Conservation (phyloP, 2,113 vertebrate species). For the Hipposideros armiger region DNA sequence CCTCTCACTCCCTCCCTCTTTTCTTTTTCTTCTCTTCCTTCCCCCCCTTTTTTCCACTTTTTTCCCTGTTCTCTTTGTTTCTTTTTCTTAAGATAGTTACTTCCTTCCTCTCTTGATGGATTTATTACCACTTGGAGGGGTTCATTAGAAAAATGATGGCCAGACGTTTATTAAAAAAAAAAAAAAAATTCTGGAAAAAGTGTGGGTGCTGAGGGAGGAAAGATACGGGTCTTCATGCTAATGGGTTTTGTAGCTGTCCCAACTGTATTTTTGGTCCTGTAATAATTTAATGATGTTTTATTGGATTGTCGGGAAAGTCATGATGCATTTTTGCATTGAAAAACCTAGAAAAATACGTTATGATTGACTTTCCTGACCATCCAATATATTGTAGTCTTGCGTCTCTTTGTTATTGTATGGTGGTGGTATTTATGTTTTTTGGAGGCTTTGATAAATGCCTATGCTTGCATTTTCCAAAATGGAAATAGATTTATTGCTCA, state of each 20-base stretch:
- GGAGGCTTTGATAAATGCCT: neutral
- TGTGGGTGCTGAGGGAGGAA: neutral
- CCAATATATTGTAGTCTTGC: neutral
- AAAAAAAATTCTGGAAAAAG: neutral
- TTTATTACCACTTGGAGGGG: neutral
- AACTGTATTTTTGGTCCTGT: neutral
- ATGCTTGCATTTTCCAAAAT: slow-evolving; percentile 6
- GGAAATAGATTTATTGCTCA: neutral
- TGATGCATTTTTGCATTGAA: too few relatives aligned
- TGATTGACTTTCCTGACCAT: too few relatives aligned
- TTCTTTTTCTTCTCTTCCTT: neutral
- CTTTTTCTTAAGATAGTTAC: neutral
- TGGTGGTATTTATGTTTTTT: neutral
- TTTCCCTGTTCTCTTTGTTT: neutral
- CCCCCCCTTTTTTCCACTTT: neutral
- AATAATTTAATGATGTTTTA: neutral
- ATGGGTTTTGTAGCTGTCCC: neutral
- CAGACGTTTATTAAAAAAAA: neutral
- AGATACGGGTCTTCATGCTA: neutral
- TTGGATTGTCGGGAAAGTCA: too few relatives aligned
- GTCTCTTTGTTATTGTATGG: neutral
- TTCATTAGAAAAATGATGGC: neutral
- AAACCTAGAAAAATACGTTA: too few relatives aligned
- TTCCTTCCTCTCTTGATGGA: neutral
- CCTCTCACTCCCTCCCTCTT: neutral